A percentile compares a stretch with the other conserved stretches of the same genome.
These are phyloP conservation scores for Pseudachorutes palmiensis DNA, from an alignment of 1,140 invertebrate genomes.

Conservation along the genomic window DNA sequence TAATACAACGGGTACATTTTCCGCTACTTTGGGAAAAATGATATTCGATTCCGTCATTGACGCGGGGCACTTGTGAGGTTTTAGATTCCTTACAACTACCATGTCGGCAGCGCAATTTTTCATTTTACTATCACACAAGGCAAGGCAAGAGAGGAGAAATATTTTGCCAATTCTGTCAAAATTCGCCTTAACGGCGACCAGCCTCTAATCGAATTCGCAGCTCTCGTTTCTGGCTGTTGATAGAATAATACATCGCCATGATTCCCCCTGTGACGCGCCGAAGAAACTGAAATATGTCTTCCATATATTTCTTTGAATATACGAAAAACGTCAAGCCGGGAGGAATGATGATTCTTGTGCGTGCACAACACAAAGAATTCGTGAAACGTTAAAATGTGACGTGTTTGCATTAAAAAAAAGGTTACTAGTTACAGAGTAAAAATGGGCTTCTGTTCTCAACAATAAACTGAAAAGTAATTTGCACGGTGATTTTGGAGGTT, in stretches of 20 bases:
- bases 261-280: too few species aligned
- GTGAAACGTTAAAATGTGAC: neutral
- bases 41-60: neutral
- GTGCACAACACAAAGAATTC: constrained; percentile 25
- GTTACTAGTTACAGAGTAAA: constrained; percentile 21
- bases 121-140: too few species aligned
- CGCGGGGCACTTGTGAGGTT: constrained; percentile 16
- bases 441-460: neutral
- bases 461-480: constrained; percentile 16
- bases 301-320: too few species aligned
- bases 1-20: too few species aligned
- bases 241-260: too few species aligned
- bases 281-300: too few species aligned
- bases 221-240: too few species aligned
- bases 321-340: constrained; percentile 15
- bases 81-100: constrained; percentile 22
- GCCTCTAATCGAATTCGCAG: too few species aligned
- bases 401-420: neutral
- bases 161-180: too few species aligned
- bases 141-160: too few species aligned
- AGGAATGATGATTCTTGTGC: constrained; percentile 33
- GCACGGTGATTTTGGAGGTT: constrained; percentile 17
- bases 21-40: neutral
- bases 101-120: neutral
- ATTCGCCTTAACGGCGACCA: too few species aligned